Base-by-base conservation (phyloP, 2,888 invertebrate species). In the Ommatoiulus sabulosus region DNA sequence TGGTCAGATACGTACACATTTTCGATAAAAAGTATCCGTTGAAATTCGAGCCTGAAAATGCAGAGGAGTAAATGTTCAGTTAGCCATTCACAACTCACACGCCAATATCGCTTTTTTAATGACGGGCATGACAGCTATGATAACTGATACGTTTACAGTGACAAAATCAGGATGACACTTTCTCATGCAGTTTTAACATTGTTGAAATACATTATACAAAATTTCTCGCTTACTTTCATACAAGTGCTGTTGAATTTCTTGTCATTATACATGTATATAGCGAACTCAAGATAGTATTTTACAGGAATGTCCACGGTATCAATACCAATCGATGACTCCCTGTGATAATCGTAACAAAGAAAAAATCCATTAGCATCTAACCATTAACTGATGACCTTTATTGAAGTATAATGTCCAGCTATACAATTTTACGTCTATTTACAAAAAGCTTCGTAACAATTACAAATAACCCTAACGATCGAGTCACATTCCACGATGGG, bases 401-500 rank as follows among this genome's bases (percentile, higher is more conserved):
- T 80, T 80, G 43, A 43, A 80, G 80, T 35, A 80, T 80, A 80
- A 80, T 80, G 80, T 80, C 80, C 80, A 80, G 80, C 80, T 80
- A 80, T 80, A 80, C 80, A 80, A 12, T 35, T 80, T 80, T 80
- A 80, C 80, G 80, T 43, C 80, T 80, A 80, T 80, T 80, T 80
- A 80, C 80, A 80, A 80, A 80, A 80, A 80, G 80, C 80, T 80
- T 43, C 8, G 80, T 80, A 80, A 80, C 80, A 80, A 80, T 80
- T 80, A 80, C 80, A 80, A 80, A 35, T 43, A 35, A 80, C 24
- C 35, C 80, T 80, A 80, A 80, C 35, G 80, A 80, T 80, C 35
- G 80, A 80, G 80, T 80, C 12, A 80, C 80, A 24, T 80, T 35
- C 80, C 80, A 24, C 24, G 80, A 35, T 35, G 35, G 20, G 35